Evolutionary conservation across 2,113 vertebrate species (phyloP).

Genomic region (Malurus melanocephalus): DNA sequence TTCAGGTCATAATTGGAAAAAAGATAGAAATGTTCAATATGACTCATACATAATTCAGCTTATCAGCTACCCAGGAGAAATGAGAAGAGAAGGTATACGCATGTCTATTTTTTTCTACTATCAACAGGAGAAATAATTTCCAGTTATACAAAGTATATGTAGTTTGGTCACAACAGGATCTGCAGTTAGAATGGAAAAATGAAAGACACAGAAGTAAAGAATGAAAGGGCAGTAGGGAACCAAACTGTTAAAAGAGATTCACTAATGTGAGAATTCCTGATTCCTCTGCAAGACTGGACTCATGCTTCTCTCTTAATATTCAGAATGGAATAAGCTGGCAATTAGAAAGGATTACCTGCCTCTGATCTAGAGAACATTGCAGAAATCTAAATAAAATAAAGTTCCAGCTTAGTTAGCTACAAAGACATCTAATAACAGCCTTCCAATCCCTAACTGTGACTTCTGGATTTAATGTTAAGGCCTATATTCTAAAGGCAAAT

Average conservation of each 20-base stretch:
- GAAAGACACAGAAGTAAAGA: constrained; percentile 6
- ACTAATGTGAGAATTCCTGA: not conserved
- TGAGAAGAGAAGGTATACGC: constrained; percentile 60
- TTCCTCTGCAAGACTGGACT: constrained; percentile 27
- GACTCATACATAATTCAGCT: constrained; percentile 73
- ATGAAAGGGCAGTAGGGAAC: constrained; percentile 21
- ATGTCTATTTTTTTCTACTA: constrained; percentile 48
- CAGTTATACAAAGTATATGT: constrained; percentile 51
- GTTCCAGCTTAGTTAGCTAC: constrained; percentile 35
- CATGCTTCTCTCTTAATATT: constrained; percentile 8
- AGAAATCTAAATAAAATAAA: constrained; percentile 51
- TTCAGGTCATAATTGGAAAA: constrained; percentile 69
- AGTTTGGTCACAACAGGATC: constrained; percentile 54
- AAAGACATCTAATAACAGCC: constrained; percentile 30
- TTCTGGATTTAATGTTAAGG: constrained; percentile 24
- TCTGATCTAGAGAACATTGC: constrained; percentile 13
- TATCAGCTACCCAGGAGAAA: constrained; percentile 67
- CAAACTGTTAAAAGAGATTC: not conserved
- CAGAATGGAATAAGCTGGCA: constrained; percentile 6
- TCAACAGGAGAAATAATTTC: constrained; percentile 70
- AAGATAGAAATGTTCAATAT: constrained; percentile 70
- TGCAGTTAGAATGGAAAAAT: constrained; percentile 17
- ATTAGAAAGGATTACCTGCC: constrained; percentile 46
- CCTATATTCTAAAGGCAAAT: constrained; percentile 5
- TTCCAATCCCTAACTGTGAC: constrained; percentile 26